Evolutionary conservation across 2,797 vertebrate genomes (phyloP).

Genomic region (Benthosema pterotum): DNA sequence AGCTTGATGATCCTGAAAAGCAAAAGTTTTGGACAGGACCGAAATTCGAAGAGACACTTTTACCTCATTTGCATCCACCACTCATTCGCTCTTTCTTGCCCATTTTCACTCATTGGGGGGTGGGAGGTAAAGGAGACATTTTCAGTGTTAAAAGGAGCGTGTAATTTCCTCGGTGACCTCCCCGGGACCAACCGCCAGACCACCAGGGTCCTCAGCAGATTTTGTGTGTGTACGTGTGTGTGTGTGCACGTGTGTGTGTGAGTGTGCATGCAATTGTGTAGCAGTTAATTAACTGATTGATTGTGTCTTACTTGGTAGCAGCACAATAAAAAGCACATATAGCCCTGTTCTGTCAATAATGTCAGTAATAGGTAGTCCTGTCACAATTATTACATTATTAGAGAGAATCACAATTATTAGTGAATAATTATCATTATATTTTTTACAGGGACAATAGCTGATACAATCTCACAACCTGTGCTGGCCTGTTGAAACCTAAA

Average conservation of each 20-base stretch:
- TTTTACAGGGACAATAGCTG: too few relatives aligned
- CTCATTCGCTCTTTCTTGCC: constrained; percentile 42
- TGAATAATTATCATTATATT: too few relatives aligned
- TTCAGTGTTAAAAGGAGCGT: constrained; percentile 69
- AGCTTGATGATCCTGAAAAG: too few relatives aligned
- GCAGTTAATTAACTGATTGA: not conserved
- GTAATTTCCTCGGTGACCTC: constrained; percentile 69
- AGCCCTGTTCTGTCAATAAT: too few relatives aligned
- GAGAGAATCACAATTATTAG: too few relatives aligned
- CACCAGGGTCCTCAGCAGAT: constrained; percentile 54
- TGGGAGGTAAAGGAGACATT: constrained; percentile 67
- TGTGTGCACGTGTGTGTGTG: constrained; percentile 11
- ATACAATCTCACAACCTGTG: too few relatives aligned
- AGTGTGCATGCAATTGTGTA: constrained; percentile 7
- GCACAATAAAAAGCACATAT: too few relatives aligned
- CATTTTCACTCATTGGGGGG: constrained; percentile 33
- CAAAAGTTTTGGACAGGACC: too few relatives aligned
- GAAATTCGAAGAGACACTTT: constrained; percentile 19
- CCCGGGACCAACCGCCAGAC: constrained; percentile 48
- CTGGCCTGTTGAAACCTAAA: too few relatives aligned
- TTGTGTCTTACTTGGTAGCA: too few relatives aligned
- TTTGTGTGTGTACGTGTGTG: constrained; percentile 17
- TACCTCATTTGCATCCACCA: constrained; percentile 39
- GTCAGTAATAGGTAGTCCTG: too few relatives aligned
- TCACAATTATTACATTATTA: too few relatives aligned